Evolutionary conservation across 2,113 vertebrate species (phyloP).

Genomic region (Lasiurus borealis): DNA sequence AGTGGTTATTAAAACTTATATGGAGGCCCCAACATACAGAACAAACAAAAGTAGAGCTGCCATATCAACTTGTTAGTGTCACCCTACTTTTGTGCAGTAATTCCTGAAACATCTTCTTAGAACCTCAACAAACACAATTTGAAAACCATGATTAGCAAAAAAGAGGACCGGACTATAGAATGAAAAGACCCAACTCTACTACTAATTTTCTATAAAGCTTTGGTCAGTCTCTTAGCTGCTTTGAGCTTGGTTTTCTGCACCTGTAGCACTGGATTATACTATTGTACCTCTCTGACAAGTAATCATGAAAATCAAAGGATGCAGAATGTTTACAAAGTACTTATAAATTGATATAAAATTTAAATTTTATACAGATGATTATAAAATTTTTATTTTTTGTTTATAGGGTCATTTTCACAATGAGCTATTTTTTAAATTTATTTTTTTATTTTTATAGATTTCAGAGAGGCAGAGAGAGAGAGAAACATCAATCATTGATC

Average conservation of each 20-base stretch:
- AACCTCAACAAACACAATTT: not conserved
- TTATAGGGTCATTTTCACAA: not conserved
- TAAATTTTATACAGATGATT: conserved; percentile 6
- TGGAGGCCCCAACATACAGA: not conserved
- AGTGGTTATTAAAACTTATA: not conserved
- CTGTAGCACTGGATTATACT: not conserved
- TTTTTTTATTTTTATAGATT: too few species aligned
- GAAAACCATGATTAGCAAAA: conserved; percentile 21
- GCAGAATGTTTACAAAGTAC: not conserved
- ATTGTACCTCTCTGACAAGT: not conserved
- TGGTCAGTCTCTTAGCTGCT: not conserved
- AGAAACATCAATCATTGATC: too few species aligned
- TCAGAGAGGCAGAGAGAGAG: too few species aligned
- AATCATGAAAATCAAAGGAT: conserved; percentile 38
- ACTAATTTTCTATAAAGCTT: not conserved
- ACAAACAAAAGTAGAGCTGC: not conserved
- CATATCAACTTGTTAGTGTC: not conserved
- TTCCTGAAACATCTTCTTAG: not conserved
- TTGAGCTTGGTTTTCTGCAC: not conserved
- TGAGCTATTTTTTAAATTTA: not conserved
- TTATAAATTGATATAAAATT: conserved; percentile 2
- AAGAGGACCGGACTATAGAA: not conserved
- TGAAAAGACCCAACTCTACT: not conserved
- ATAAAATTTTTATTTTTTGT: not conserved
- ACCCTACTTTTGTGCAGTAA: not conserved